A percentile compares a stretch with the other conserved stretches of the same genome.
phyloP scores from a whole-genome alignment of 1,140 invertebrate species.

The Cecropterus lyciades region DNA sequence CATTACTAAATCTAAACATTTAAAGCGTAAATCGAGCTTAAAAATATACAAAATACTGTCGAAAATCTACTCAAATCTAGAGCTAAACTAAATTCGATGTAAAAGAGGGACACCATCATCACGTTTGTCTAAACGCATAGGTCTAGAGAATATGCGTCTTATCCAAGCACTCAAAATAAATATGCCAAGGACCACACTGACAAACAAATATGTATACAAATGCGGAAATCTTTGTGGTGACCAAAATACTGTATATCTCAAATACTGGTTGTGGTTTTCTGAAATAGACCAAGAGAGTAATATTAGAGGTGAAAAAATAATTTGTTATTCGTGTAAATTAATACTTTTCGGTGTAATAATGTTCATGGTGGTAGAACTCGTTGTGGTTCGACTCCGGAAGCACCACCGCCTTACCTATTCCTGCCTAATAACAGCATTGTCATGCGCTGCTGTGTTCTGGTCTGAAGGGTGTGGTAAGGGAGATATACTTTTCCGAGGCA shows the following conservation, averaged over 20 bases:
- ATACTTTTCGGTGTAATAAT: too few relatives aligned
- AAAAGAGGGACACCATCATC: slow-evolving; percentile 46
- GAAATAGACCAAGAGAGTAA: slow-evolving; percentile 56
- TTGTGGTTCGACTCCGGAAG: too few relatives aligned
- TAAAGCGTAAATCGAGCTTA: not conserved
- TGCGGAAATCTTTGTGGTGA: slow-evolving; percentile 73
- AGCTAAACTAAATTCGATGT: slow-evolving; percentile 36
- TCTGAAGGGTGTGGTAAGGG: too few relatives aligned
- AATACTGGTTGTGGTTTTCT: slow-evolving; percentile 60
- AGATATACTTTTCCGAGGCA: too few relatives aligned
- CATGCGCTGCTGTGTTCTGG: too few relatives aligned
- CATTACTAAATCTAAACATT: not conserved
- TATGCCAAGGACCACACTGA: slow-evolving; percentile 46
- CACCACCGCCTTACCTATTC: too few relatives aligned
- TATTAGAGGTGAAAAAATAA: too few relatives aligned
- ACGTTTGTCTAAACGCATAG: slow-evolving; percentile 40
- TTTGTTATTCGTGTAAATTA: too few relatives aligned
- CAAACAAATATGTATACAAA: slow-evolving; percentile 59
- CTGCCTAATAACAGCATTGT: too few relatives aligned
- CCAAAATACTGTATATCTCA: slow-evolving; percentile 78
- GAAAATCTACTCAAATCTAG: not conserved
- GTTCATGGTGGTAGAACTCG: too few relatives aligned
- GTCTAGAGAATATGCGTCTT: slow-evolving; percentile 37
- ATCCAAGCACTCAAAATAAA: slow-evolving; percentile 47
- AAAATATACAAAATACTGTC: not conserved